Evolutionary conservation across 2,113 vertebrate species (phyloP).

Genomic region (Actinemys pallida): DNA sequence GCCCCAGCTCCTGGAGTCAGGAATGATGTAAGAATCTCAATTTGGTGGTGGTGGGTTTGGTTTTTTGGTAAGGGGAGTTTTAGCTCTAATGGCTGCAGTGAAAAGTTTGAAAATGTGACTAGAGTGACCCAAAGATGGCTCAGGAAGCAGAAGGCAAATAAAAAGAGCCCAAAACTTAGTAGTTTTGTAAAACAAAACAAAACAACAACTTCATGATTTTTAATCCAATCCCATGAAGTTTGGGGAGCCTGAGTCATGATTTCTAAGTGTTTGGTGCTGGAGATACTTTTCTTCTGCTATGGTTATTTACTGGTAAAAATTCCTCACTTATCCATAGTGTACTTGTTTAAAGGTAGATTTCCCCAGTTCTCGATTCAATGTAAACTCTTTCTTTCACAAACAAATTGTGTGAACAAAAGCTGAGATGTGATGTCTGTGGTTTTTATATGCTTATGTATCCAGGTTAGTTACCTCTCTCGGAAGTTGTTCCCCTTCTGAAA

Average conservation of each 20-base stretch:
- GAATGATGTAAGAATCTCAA: neutral
- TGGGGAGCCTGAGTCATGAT: neutral
- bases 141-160: neutral
- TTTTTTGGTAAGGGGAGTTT: neutral
- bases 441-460: neutral
- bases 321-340: neutral
- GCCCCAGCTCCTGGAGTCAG: neutral
- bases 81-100: neutral
- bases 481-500: neutral
- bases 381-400: neutral
- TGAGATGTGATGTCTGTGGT: neutral
- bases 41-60: neutral
- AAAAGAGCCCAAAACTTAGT: neutral
- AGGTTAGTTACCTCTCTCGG: fast-evolving
- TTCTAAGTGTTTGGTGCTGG: neutral
- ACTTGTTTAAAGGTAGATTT: neutral
- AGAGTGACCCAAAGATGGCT: neutral
- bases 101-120: neutral
- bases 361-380: neutral
- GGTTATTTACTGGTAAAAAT: neutral
- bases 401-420: neutral
- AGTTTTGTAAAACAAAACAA: neutral
- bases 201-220: neutral
- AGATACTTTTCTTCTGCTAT: neutral
- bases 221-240: neutral